Evolutionary conservation across 2,113 vertebrate genomes (phyloP), one percentile per base, ranked within the genome.

Genomic region (Gobius niger): DNA sequence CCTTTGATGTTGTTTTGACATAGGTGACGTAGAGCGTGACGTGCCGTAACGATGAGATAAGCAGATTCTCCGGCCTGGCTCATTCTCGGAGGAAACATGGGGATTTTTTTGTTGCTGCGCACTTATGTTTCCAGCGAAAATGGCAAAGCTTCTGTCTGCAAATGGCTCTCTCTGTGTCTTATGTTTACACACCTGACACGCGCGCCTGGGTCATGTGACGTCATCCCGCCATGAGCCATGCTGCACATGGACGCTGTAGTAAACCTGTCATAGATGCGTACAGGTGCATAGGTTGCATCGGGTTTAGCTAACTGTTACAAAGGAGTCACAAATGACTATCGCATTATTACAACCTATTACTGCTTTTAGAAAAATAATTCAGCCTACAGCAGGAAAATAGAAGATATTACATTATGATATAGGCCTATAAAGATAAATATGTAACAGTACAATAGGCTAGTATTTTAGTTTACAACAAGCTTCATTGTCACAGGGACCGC

Each of bases 1-100:
- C 78, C 24, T 67, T 68, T 79, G 81, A 85, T 85, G 82, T 86
- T 88, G 82, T 89, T 84, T 82, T 85, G 83, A 82, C 82, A 73
- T 74, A 41, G 70, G 70, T 88, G 84, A 89, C 88, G 88, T 89
- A 87, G 77, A 16, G 0, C 77, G 82, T 89, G 84, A 89, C 86
- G 88, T 75, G 75, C 65, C 64, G 49, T 14, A 47, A 60, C 65
- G 73, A 84, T 79, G 85, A 88, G 77, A 83, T 77, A 74, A 85
- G 82, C 81, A 63, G 77, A 83, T 79, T 73, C 15, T 46, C 63
- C 1, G 44, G 24, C 8, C 14, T 12, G 65, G 12, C 44, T 49
- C 72, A 42, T 40, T 65, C 67, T 50, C 47, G 46, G 63, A 68
- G 46, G 63, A 68, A 44, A 44, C 10, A 12, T 65, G 47, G 47